Evolutionary conservation across 2,797 vertebrate genomes (phyloP).

Genomic region (Neopelma chrysocephalum): DNA sequence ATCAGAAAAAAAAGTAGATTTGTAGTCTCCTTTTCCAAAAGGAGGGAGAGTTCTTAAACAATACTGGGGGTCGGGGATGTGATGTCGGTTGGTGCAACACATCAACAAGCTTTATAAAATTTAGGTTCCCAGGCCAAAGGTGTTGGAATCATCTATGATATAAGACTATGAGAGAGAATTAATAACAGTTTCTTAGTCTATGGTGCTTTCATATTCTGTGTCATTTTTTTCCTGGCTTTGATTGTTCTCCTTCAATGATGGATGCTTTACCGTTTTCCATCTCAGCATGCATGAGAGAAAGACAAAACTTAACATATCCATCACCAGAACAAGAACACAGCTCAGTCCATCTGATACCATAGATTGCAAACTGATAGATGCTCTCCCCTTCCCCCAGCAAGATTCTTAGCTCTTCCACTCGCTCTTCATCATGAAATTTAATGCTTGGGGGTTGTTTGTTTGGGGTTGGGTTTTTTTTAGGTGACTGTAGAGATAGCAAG

Average conservation of each 20-base stretch:
- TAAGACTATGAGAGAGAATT: background rate
- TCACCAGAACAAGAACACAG: background rate
- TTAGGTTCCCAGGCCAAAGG: background rate
- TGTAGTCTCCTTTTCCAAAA: background rate
- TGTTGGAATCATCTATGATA: background rate
- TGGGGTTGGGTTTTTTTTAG: background rate
- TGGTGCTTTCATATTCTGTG: background rate
- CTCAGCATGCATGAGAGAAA: background rate
- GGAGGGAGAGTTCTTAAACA: background rate
- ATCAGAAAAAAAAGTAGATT: background rate
- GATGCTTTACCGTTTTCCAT: background rate
- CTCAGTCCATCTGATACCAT: background rate
- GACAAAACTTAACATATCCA: background rate
- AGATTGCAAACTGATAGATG: background rate
- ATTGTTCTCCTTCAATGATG: background rate
- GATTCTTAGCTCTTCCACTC: background rate
- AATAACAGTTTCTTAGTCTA: background rate
- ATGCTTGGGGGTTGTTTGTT: background rate
- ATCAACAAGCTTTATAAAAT: background rate
- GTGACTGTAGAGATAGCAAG: background rate
- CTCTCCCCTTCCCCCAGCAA: background rate
- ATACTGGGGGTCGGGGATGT: rapidly evolving
- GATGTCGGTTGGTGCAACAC: background rate
- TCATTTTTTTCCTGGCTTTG: background rate
- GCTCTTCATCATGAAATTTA: background rate